These are phyloP conservation scores for Danio kyathit DNA, from an alignment of 2,797 vertebrate species.

Conservation along the genomic window DNA sequence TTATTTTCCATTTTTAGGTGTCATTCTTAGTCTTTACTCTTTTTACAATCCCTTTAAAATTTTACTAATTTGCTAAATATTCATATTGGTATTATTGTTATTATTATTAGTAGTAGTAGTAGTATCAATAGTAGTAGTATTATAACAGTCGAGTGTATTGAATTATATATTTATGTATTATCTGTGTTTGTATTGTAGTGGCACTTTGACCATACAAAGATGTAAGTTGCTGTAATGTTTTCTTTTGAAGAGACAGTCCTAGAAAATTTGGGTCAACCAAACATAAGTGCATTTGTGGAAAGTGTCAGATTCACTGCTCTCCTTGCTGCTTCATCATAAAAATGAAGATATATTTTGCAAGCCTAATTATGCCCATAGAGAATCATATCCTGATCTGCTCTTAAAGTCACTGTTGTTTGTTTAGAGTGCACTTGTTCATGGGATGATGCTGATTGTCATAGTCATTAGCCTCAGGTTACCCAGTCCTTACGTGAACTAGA, in stretches of 20 bases:
- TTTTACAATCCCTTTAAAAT: no score
- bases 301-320: background rate
- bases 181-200: no score
- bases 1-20: no score
- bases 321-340: background rate
- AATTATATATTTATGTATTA: no score
- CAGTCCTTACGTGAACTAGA: constrained; percentile 35
- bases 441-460: constrained; percentile 25
- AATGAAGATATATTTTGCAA: constrained; percentile 2
- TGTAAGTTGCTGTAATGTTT: background rate
- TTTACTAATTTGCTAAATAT: no score
- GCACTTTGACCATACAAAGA: fast-evolving
- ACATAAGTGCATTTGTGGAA: background rate
- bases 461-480: constrained; percentile 27
- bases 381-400: background rate
- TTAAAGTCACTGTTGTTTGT: constrained; percentile 21
- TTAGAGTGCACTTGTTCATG: constrained; percentile 26
- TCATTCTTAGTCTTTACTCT: no score
- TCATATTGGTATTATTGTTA: no score
- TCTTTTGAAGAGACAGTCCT: background rate
- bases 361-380: background rate
- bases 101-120: no score
- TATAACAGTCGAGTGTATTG: no score
- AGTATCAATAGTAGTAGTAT: no score
- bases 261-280: background rate